Conservation (phyloP, 2,888 invertebrate species). For the Trileptium ribeirensis region DNA sequence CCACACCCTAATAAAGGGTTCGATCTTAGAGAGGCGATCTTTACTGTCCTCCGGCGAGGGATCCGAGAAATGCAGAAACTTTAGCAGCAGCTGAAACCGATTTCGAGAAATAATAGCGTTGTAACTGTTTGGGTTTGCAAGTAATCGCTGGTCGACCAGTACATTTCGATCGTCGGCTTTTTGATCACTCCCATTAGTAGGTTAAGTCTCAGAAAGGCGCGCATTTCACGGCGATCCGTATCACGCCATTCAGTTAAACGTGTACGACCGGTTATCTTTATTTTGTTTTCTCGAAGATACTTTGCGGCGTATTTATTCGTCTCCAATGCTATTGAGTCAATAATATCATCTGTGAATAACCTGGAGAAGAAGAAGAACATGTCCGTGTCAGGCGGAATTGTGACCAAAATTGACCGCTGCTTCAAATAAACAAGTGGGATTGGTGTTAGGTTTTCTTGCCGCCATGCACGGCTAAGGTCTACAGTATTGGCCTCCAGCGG, state of each 20-base stretch:
- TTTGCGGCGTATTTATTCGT: not conserved
- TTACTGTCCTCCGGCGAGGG: not conserved
- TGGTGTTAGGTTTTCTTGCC: too few species aligned
- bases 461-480: too few species aligned
- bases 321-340: not conserved
- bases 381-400: too few species aligned
- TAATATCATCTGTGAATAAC: too few species aligned
- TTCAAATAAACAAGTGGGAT: too few species aligned
- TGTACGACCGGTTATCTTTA: not conserved
- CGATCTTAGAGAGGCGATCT: not conserved
- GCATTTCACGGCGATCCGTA: not conserved
- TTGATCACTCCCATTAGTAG: not conserved
- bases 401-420: too few species aligned
- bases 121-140: not conserved
- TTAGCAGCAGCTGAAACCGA: not conserved
- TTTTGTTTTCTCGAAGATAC: too few species aligned
- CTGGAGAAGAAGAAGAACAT: too few species aligned
- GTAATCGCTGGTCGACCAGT: not conserved
- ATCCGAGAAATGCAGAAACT: not conserved
- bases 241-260: not conserved
- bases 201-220: not conserved
- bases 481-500: too few species aligned
- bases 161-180: not conserved
- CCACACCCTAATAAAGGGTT: not conserved
- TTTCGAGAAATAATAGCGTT: constrained; percentile 6